Base-by-base conservation (phyloP, 2,113 vertebrate genomes). In the Proterorhinus semilunaris region DNA sequence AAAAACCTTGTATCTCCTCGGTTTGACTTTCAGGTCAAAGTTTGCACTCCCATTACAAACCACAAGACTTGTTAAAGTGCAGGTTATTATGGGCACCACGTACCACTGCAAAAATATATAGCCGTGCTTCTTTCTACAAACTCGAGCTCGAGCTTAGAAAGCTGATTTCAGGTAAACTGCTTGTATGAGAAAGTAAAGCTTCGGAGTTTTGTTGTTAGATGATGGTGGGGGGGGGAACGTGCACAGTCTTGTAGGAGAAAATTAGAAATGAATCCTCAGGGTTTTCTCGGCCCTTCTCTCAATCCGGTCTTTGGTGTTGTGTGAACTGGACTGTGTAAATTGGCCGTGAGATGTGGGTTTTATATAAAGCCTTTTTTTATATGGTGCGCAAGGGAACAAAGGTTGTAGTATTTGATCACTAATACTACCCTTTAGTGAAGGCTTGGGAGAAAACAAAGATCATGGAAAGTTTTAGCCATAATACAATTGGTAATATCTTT, bases 211-310 rank as follows among this genome's bases (percentile, higher is more conserved):
- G 12, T 61, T 58, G 12, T 61, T n/a, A 45, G 13, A 63, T 6
- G 9, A 11, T 46, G 6, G 8, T 36, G 27, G 46, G 5, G 11
- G 2, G 61, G 43, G 3, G 15, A 45, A 16, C 45, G 10, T 63
- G 62, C 48, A 16, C 15, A 27, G 62, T 48, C 62, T 63, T 63
- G 62, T 48, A 63, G n/a, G 16, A 63, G 62, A 45, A 46, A 63
- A 63, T 63, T 63, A 63, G 62, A 63, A 48, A 6, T 63, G 48
- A 63, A 63, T 15, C 62, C 62, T 17, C 62, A 9, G 46, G 62
- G 62, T 63, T 47, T 45, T 27, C 44, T 63, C 16, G 46, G 8
- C 11, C 16, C 45, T 8, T 63, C 15, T 8, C 45, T 17, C 45
- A 48, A 21, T 63, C n/a, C 16, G 17, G 46, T 48, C n/a, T 21